Percentiles rank a stretch among this genome's conserved stretches.
phyloP scores from a whole-genome alignment of 2,888 invertebrate genomes.

The Baronia brevicornis region DNA sequence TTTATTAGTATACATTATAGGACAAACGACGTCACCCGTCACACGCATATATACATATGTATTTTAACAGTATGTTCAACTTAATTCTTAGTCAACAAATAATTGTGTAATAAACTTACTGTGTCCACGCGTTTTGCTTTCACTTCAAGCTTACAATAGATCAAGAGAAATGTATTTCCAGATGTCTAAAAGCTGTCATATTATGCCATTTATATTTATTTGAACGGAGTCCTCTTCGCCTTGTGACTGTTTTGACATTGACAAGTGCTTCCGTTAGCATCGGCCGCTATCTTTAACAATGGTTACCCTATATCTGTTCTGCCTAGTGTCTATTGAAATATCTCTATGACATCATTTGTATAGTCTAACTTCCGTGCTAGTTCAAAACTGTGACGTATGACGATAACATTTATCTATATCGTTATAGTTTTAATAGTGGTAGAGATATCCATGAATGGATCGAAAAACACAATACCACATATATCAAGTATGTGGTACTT shows the following conservation, averaged over 20 bases:
- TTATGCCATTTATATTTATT: constrained; percentile 46
- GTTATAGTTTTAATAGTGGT: too few species aligned
- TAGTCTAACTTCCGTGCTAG: constrained; percentile 54
- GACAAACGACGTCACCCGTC: too few species aligned
- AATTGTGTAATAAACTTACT: too few species aligned
- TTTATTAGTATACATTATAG: too few species aligned
- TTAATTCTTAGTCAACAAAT: too few species aligned
- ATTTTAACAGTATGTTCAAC: too few species aligned
- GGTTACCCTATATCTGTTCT: constrained; percentile 49
- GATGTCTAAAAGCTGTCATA: constrained; percentile 29
- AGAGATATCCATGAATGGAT: too few species aligned
- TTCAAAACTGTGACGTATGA: constrained; percentile 41
- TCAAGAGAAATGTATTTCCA: neutral
- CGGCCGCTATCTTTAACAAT: constrained; percentile 58
- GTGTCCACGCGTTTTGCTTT: too few species aligned
- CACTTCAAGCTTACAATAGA: too few species aligned
- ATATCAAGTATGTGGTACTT: too few species aligned
- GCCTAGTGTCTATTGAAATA: constrained; percentile 50
- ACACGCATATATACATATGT: too few species aligned
- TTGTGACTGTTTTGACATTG: constrained; percentile 54
- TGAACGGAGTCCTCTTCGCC: constrained; percentile 36
- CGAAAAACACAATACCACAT: too few species aligned
- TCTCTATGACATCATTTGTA: constrained; percentile 61
- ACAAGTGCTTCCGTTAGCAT: constrained; percentile 68
- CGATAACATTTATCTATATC: constrained; percentile 44